A percentile compares a stretch with the other conserved stretches of the same genome.
Conservation (phyloP, 2,797 vertebrate species). For the Aselliscus stoliczkanus region DNA sequence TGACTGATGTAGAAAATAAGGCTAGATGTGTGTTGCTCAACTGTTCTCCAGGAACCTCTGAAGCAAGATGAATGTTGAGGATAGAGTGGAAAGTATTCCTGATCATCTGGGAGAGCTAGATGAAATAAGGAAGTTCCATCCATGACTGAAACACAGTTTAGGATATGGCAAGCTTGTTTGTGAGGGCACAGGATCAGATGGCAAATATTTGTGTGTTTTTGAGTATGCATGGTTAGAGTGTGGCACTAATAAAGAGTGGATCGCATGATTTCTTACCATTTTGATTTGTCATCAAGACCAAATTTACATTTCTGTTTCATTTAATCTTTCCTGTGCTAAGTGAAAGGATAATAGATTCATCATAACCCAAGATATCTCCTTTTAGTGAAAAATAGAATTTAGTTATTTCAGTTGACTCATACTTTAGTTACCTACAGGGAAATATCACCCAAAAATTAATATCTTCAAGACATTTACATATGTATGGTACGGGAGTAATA, state of each 20-base stretch:
- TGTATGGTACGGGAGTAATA: background rate
- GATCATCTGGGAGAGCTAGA: background rate
- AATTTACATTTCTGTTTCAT: background rate
- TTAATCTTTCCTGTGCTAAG: background rate
- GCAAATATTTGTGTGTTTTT: background rate
- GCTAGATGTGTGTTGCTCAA: background rate
- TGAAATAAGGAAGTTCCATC: background rate
- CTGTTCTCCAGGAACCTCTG: conserved; percentile 26
- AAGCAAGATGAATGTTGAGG: background rate
- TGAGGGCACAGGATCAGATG: background rate
- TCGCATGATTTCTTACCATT: background rate
- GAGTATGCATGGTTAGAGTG: background rate
- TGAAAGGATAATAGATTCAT: background rate
- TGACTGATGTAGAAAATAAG: conserved; percentile 57
- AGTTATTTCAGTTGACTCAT: background rate
- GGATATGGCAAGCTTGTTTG: background rate
- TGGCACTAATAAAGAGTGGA: background rate
- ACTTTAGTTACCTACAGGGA: background rate
- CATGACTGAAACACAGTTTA: background rate
- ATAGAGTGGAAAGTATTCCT: background rate
- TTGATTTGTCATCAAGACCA: background rate
- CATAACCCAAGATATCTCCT: background rate
- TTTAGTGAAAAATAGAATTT: background rate
- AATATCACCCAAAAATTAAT: background rate
- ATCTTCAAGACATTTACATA: background rate